These are phyloP conservation scores for Brienomyrus brachyistius DNA, from an alignment of 2,113 vertebrate species.

Conservation along the genomic window DNA sequence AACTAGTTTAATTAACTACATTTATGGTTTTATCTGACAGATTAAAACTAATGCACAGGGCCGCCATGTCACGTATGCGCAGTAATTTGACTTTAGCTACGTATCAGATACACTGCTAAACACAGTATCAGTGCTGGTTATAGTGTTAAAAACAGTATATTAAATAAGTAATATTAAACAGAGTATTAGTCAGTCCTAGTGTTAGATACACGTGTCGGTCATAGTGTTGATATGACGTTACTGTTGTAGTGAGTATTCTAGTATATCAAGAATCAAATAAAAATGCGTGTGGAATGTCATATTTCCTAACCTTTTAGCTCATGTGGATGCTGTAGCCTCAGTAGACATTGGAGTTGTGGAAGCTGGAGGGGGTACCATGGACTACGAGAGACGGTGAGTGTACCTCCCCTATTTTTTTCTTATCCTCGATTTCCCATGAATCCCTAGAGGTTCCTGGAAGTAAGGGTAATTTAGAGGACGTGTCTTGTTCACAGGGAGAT, in stretches of 20 bases:
- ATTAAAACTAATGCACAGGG: neutral
- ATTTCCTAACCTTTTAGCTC: neutral
- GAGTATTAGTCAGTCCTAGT: neutral
- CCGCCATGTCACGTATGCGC: neutral
- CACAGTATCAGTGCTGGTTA: neutral
- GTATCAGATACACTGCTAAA: neutral
- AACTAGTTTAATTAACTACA: neutral
- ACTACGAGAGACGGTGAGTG: constrained; percentile 60
- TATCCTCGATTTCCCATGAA: neutral
- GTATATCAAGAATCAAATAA: neutral
- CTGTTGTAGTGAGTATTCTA: neutral
- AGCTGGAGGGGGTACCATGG: constrained; percentile 40
- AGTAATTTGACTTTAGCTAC: neutral
- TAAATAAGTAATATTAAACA: neutral
- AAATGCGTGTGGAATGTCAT: neutral
- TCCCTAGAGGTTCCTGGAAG: neutral
- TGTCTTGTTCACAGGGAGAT: neutral
- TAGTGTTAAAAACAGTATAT: neutral
- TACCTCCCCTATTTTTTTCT: neutral
- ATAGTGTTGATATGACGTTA: neutral
- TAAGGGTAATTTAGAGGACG: neutral
- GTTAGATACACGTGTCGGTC: neutral
- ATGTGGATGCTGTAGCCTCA: constrained; percentile 19
- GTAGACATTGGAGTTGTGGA: constrained; percentile 7
- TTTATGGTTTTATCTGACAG: neutral